Percentiles rank a stretch among this genome's conserved stretches.
Evolutionary conservation across 2,888 invertebrate genomes (phyloP).

Genomic region (Ectemnius cavifrons): DNA sequence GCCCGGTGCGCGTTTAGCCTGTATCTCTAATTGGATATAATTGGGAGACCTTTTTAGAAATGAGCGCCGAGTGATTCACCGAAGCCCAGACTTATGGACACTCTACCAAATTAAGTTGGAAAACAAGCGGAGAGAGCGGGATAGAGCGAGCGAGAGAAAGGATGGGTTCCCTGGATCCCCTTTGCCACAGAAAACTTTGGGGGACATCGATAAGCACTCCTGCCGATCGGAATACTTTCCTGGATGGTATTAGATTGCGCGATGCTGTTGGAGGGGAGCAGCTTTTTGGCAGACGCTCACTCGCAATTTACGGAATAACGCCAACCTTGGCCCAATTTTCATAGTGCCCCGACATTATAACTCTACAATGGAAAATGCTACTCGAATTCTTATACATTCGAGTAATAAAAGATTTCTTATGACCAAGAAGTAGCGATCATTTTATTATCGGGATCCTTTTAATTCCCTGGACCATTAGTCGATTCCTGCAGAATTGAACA

Average conservation of each 20-base stretch:
- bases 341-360: not conserved
- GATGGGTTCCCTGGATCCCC: not conserved
- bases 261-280: constrained; percentile 3
- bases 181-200: not conserved
- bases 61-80: constrained; percentile 31
- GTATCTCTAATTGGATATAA: constrained; percentile 51
- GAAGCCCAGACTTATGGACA: constrained; percentile 18
- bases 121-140: not conserved
- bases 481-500: too few species aligned
- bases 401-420: too few species aligned
- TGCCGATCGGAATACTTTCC: constrained; percentile 6
- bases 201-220: constrained; percentile 7
- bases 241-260: constrained; percentile 8
- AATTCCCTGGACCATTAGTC: too few species aligned
- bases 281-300: constrained; percentile 1
- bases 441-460: too few species aligned
- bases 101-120: constrained; percentile 32
- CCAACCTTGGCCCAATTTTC: constrained; percentile 3
- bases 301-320: constrained; percentile 1
- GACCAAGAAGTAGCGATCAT: too few species aligned
- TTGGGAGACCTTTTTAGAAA: constrained; percentile 47
- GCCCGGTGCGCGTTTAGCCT: constrained; percentile 17
- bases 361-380: too few species aligned
- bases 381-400: too few species aligned
- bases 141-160: too few species aligned